phyloP scores from a whole-genome alignment of 1,140 invertebrate genomes.

The Pogonomyrmex californicus region DNA sequence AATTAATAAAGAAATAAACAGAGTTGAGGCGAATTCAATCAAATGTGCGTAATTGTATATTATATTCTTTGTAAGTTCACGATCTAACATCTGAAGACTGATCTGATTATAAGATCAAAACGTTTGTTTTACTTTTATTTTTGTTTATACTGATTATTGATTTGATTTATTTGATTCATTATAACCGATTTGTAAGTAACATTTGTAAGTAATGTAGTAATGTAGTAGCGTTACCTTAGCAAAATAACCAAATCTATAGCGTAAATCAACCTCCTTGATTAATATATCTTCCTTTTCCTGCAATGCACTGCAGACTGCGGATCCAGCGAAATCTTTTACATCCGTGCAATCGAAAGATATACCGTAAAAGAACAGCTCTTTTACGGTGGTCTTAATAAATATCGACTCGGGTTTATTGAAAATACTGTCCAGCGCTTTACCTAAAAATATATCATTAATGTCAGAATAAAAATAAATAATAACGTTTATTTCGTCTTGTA shows the following conservation, averaged over 20 bases:
- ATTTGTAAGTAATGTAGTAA: conserved; percentile 74
- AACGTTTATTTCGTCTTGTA: background rate
- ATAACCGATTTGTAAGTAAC: background rate
- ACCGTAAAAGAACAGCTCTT: conserved; percentile 91
- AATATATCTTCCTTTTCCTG: conserved; percentile 88
- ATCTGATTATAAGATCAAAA: too few relatives aligned
- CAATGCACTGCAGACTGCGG: conserved; percentile 89
- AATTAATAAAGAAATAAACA: too few relatives aligned
- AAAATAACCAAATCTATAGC: conserved; percentile 90
- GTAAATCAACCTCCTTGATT: conserved; percentile 88
- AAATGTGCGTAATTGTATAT: too few relatives aligned
- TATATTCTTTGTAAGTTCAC: too few relatives aligned
- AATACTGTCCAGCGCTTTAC: conserved; percentile 85
- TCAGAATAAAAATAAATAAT: background rate
- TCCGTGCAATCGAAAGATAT: conserved; percentile 90
- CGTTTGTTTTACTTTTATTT: too few relatives aligned
- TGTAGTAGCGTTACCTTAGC: conserved; percentile 87
- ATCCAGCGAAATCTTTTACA: conserved; percentile 90
- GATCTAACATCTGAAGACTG: too few relatives aligned
- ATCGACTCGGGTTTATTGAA: conserved; percentile 89
- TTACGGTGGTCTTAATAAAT: conserved; percentile 88
- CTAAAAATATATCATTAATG: conserved; percentile 20
- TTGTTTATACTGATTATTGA: too few relatives aligned
- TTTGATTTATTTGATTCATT: too few relatives aligned
- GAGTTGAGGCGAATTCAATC: too few relatives aligned